Percentiles rank a stretch among this genome's conserved stretches.
These are phyloP conservation scores for Stramonita haemastoma DNA, from an alignment of 2,888 invertebrate species.

Conservation along the genomic window DNA sequence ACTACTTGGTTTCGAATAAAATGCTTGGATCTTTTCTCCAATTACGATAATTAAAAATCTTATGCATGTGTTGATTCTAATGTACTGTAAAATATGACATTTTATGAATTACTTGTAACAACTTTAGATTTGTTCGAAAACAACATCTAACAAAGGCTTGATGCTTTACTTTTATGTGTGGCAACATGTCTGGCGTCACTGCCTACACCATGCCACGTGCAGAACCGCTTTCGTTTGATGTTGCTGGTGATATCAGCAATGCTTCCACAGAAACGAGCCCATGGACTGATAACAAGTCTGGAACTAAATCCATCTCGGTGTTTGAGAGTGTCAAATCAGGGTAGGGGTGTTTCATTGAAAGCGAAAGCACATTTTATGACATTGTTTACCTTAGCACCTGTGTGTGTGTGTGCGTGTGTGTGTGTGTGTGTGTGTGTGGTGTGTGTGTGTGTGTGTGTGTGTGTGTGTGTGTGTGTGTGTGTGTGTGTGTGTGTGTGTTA, in stretches of 20 bases:
- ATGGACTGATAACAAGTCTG: slow-evolving; percentile 30
- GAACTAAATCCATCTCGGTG: slow-evolving; percentile 38
- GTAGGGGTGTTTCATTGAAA: slow-evolving; percentile 34
- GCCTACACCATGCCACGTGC: background rate
- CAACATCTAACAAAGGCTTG: background rate
- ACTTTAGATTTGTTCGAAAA: background rate
- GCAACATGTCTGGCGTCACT: slow-evolving; percentile 3
- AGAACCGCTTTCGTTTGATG: background rate
- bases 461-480: background rate
- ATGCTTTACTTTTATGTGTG: background rate
- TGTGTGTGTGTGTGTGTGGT: slow-evolving; percentile 16
- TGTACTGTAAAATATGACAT: too few relatives aligned
- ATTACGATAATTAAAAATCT: too few relatives aligned
- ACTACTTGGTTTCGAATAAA: background rate
- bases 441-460: too few relatives aligned
- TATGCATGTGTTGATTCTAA: too few relatives aligned
- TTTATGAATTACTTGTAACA: too few relatives aligned
- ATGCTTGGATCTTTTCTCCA: too few relatives aligned
- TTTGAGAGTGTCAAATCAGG: slow-evolving; percentile 49
- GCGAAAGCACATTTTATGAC: slow-evolving; percentile 11
- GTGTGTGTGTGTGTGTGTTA: slow-evolving; percentile 1
- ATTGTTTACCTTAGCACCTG: slow-evolving; percentile 1
- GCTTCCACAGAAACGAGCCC: background rate
- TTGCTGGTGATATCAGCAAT: background rate
- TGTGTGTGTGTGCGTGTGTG: background rate